These are phyloP conservation scores for Lepilemur septentrionalis DNA, from an alignment of 2,797 vertebrate genomes.

Conservation along the genomic window DNA sequence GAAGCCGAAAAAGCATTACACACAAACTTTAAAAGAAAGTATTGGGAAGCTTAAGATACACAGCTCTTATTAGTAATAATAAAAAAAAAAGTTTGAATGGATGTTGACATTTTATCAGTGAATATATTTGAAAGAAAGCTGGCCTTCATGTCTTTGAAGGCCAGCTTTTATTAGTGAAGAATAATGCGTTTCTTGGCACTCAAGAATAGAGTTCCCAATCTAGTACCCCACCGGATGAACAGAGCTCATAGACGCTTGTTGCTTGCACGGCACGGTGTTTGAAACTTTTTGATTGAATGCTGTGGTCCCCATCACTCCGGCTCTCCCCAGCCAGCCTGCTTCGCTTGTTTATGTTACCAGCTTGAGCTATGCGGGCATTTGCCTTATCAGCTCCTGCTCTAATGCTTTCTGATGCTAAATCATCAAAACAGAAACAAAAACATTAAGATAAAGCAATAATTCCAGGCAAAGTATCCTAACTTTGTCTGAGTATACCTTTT, in stretches of 20 bases:
- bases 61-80: not conserved
- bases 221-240: not conserved
- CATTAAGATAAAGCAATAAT: not conserved
- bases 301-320: not conserved
- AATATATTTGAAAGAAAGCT: not conserved
- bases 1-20: not conserved
- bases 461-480: not conserved
- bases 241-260: not conserved
- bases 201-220: not conserved
- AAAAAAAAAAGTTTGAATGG: not conserved
- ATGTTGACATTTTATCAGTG: not conserved
- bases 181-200: not conserved
- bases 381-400: not conserved
- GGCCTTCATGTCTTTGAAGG: too few relatives aligned
- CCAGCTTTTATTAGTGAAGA: too few relatives aligned
- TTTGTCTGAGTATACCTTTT: not conserved
- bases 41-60: not conserved
- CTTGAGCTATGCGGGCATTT: not conserved
- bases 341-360: not conserved
- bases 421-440: not conserved
- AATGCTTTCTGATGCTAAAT: not conserved
- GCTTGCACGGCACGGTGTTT: not conserved
- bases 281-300: not conserved
- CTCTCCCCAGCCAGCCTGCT: not conserved
- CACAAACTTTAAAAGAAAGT: not conserved